Base-by-base conservation (phyloP, 1,140 invertebrate genomes). In the Macrocentrus cingulum region DNA sequence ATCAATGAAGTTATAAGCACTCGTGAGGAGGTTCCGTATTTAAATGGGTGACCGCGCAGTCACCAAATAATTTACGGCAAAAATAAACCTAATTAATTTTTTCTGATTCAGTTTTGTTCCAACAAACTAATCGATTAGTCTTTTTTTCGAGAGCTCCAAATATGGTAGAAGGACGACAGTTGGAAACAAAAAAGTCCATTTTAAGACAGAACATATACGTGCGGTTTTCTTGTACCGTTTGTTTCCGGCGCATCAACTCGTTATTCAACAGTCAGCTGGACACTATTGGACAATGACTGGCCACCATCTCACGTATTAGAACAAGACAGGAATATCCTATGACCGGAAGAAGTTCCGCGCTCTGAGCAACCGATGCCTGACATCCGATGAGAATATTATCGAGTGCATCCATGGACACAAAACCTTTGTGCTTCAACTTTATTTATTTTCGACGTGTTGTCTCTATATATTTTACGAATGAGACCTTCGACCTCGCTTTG, bases 321-420 rank as follows among this genome's bases (percentile, higher is more conserved):
- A 68, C 68, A 60, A 59, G 62, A 39, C 55, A 41, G 44, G 68
- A 70, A 72, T 72, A 70, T 66, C 42, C 60, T 68, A 70, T 65
- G 63, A 63, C 70, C 68, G 70, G 68, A 72, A 72, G 64, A 69
- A 71, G 68, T 70, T 70, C 66, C 67, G 61, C 59, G 61, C 56
- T 56, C 29, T 67, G 61, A 64, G 63, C 61, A 65, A 46, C 51
- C 59, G 60, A 66, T 66, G 57, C 25, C 55, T 64, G 53, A 59
- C 60, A 41, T 62, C 49, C 51, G 20, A 44, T 37, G n/a, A 46
- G 20, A 41, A 20, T 46, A 45, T n/a, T n/a, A n/a, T n/a, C n/a
- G 18, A 15, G 11, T 2, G 41, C 41, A 46, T 13, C 9, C 16
- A 46, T 44, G 18, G 20, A n/a, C 29, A n/a, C 19, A 25, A 48